These are phyloP conservation scores for Brenthis ino DNA, from an alignment of 2,888 invertebrate species.

Conservation along the genomic window DNA sequence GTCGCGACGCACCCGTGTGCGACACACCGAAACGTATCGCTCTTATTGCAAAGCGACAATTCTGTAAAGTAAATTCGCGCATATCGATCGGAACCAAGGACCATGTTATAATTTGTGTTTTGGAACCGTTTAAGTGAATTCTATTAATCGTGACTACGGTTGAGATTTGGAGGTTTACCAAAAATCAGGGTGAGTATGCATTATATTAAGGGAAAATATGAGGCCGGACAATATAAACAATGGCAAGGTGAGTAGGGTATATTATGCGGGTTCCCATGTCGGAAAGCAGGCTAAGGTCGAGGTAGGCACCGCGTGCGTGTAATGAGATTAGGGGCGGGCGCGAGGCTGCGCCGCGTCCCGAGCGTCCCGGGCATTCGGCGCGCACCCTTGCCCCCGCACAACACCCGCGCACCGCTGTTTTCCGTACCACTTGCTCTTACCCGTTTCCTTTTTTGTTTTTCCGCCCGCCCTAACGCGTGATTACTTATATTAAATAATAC, in stretches of 20 bases:
- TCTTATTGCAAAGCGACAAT: slow-evolving; percentile 46
- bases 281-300: slow-evolving; percentile 60
- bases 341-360: slow-evolving; percentile 49
- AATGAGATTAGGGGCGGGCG: slow-evolving; percentile 63
- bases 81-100: slow-evolving; percentile 32
- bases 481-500: slow-evolving; percentile 19
- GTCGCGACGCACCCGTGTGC: slow-evolving; percentile 77
- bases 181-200: slow-evolving; percentile 41
- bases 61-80: slow-evolving; percentile 49
- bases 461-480: slow-evolving; percentile 50
- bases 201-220: slow-evolving; percentile 29
- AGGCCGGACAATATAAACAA: slow-evolving; percentile 33
- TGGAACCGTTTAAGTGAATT: slow-evolving; percentile 20
- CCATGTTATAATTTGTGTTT: slow-evolving; percentile 56
- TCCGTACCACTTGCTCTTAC: slow-evolving; percentile 41
- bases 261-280: slow-evolving; percentile 52
- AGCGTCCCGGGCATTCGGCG: slow-evolving; percentile 42
- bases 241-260: slow-evolving; percentile 40
- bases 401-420: slow-evolving; percentile 40
- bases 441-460: slow-evolving; percentile 48
- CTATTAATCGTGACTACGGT: slow-evolving; percentile 27
- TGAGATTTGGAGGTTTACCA: slow-evolving; percentile 31
- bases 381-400: slow-evolving; percentile 45
- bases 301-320: slow-evolving; percentile 59
- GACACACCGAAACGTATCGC: slow-evolving; percentile 51